Percentiles rank a stretch among this genome's conserved stretches.
phyloP scores from a whole-genome alignment of 64 coral and sea anemone species.

The Pachyseris speciosa region DNA sequence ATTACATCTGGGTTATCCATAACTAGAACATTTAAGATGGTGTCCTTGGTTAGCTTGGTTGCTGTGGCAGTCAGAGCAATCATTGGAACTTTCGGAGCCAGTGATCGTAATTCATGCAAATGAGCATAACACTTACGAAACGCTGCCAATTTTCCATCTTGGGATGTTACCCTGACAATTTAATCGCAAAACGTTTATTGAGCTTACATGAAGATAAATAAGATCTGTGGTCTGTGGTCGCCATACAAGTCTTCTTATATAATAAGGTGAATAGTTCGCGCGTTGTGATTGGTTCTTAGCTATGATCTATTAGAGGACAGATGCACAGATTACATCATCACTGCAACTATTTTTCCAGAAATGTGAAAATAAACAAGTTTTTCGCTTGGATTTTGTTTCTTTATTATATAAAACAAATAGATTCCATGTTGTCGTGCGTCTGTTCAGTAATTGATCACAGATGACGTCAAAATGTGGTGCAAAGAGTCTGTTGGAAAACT shows the following conservation, averaged over 20 bases:
- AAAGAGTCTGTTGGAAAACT: background rate
- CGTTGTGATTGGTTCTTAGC: no score
- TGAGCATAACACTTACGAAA: constrained; percentile 28
- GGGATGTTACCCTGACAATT: constrained; percentile 46
- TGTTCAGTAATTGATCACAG: no score
- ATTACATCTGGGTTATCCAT: constrained; percentile 71
- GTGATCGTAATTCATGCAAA: constrained; percentile 25
- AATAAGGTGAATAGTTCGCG: no score
- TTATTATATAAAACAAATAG: no score
- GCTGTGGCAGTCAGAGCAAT: constrained; percentile 66
- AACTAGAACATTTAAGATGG: constrained; percentile 13
- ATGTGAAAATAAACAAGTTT: no score
- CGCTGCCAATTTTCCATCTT: constrained; percentile 22
- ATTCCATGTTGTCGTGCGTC: no score
- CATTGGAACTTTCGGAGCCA: constrained; percentile 11
- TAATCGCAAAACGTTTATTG: background rate
- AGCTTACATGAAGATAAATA: background rate
- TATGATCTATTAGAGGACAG: no score
- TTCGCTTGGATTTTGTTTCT: no score
- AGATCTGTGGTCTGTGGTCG: background rate
- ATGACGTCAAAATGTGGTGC: no score
- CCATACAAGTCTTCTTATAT: background rate
- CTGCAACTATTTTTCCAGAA: no score
- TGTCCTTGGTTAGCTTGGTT: constrained; percentile 24
- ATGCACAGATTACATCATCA: no score